Conservation (phyloP, 2,113 vertebrate species). For the Himantopus leucocephalus region DNA sequence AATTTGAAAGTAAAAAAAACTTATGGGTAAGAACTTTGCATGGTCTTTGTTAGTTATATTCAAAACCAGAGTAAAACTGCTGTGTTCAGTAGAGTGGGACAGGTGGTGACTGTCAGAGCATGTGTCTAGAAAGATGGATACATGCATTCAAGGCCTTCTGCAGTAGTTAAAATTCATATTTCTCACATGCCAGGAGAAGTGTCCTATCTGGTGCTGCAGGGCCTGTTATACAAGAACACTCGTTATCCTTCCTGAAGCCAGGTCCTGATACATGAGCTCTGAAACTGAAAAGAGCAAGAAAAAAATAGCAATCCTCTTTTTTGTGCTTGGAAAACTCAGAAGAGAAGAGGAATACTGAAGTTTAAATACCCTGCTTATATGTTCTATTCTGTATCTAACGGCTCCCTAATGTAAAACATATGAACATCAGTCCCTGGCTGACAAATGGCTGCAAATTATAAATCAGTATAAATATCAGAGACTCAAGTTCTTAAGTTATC, state of each 20-base stretch:
- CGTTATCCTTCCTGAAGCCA: not conserved
- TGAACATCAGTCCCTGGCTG: not conserved
- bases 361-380: not conserved
- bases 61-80: not conserved
- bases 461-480: not conserved
- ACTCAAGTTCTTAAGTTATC: not conserved
- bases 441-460: not conserved
- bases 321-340: not conserved
- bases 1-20: not conserved
- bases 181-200: not conserved
- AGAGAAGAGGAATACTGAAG: not conserved
- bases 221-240: not conserved
- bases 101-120: not conserved
- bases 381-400: not conserved
- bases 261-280: not conserved
- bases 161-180: not conserved
- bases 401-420: not conserved
- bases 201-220: not conserved
- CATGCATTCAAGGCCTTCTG: not conserved
- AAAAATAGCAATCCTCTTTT: not conserved
- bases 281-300: not conserved
- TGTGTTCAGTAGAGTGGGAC: not conserved
- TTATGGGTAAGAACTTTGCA: not conserved
- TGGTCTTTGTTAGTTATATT: not conserved
- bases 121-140: not conserved